A percentile compares a stretch with the other conserved stretches of the same genome.
Conservation (phyloP, 1,140 invertebrate species). For the Thaumatotibia leucotreta region DNA sequence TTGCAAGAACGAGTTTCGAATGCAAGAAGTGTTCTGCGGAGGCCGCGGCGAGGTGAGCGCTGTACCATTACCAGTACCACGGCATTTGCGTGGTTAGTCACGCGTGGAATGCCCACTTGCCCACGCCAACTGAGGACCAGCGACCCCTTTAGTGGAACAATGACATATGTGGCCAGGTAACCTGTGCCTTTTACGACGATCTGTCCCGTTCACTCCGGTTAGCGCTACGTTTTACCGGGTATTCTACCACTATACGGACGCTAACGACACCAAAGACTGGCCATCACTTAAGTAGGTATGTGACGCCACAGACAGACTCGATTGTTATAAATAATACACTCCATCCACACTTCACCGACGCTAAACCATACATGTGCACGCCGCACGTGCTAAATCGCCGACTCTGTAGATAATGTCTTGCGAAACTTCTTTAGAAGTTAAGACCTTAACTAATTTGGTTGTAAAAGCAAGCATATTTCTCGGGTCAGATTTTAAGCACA, state of each 20-base stretch:
- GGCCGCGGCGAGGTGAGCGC: constrained; percentile 52
- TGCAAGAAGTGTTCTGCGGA: constrained; percentile 49
- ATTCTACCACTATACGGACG: neutral
- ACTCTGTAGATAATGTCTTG: constrained; percentile 6
- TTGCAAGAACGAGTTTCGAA: constrained; percentile 35
- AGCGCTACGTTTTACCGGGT: neutral
- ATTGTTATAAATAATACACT: constrained; percentile 11
- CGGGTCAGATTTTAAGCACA: neutral
- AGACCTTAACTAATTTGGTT: neutral
- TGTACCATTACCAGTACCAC: constrained; percentile 32
- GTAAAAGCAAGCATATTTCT: neutral
- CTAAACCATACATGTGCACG: constrained; percentile 2
- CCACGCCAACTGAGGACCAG: constrained; percentile 29
- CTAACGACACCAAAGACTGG: neutral
- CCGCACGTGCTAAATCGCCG: constrained; percentile 6
- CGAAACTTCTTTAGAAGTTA: neutral
- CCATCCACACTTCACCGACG: neutral
- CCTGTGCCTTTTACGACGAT: neutral
- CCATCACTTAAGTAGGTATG: neutral
- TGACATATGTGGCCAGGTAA: neutral
- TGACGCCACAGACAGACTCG: neutral
- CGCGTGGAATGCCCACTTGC: constrained; percentile 47
- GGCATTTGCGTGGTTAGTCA: constrained; percentile 55
- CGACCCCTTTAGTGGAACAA: neutral
- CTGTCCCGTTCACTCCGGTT: constrained; percentile 20